phyloP scores from a whole-genome alignment of 2,888 invertebrate species.

The Meganola albula region DNA sequence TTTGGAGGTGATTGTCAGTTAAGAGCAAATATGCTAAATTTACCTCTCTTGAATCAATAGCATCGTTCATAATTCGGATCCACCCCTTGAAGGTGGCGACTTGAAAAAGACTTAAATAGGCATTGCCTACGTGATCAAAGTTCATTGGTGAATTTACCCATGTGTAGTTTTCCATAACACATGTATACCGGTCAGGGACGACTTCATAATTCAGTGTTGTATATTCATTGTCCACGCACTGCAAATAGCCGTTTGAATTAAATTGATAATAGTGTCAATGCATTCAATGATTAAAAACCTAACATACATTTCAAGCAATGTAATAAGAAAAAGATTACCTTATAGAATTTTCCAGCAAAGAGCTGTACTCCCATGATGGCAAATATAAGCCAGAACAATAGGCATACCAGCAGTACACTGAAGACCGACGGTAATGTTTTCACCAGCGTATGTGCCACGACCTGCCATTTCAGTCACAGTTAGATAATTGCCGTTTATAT shows the following conservation, averaged over 20 bases:
- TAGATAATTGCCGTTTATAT: background rate
- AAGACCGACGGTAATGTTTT: slow-evolving; percentile 99
- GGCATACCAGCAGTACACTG: slow-evolving; percentile 98
- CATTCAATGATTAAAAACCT: background rate
- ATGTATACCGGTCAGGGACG: slow-evolving; percentile 91
- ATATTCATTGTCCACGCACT: slow-evolving; percentile 92
- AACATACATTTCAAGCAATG: too few relatives aligned
- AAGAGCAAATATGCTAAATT: too few relatives aligned
- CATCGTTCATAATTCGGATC: slow-evolving; percentile 99
- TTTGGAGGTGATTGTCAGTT: too few relatives aligned
- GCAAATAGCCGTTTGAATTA: slow-evolving; percentile 42
- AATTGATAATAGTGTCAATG: background rate
- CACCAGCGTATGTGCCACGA: slow-evolving; percentile 98
- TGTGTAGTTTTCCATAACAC: slow-evolving; percentile 90
- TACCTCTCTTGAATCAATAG: slow-evolving; percentile 96
- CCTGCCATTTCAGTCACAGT: slow-evolving; percentile 79
- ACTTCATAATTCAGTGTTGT: slow-evolving; percentile 90
- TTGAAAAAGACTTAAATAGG: slow-evolving; percentile 98
- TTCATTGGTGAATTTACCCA: slow-evolving; percentile 99
- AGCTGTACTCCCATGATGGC: slow-evolving; percentile 99
- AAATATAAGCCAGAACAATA: slow-evolving; percentile 99
- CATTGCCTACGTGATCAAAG: slow-evolving; percentile 98
- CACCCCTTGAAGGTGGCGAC: slow-evolving; percentile 99
- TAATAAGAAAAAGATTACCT: too few relatives aligned
- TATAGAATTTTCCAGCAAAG: slow-evolving; percentile 97